Evolutionary conservation across 2,113 vertebrate genomes (phyloP), one percentile per base, ranked within the genome.

Genomic region (Brachypteracias leptosomus): DNA sequence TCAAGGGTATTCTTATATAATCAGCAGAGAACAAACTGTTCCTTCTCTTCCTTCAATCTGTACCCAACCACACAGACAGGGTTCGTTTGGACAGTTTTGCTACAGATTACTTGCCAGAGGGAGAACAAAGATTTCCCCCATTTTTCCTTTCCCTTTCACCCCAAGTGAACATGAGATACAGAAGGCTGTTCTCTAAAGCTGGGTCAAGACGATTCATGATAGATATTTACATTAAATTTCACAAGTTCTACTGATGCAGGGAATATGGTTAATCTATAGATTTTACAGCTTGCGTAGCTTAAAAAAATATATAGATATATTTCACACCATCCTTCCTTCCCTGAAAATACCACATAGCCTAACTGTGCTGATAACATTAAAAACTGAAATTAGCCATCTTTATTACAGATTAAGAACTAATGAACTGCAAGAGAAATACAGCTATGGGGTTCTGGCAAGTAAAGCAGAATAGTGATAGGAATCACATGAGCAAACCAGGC

Each of bases 1-100:
- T 86, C 58, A 81, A 94, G 87, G 76, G 44, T 90, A 77, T 90
- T 91, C 68, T 95, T 93, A 70, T 24, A 93, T 61, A 95, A 94
- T 71, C 79, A 88, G 16, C 21, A 77, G 65, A 92, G 95, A 93
- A 95, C 88, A 84, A 92, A 95, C 79, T 80, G 87, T 82, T 85
- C 81, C 76, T 93, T 62, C 42, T 75, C 29, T 71, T 78, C 73
- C 78, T 80, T 72, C 63, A 86, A 77, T 87, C 82, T 88, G 57
- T 72, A 88, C 89, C 65, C 17, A 66, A 62, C 80, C 76, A 87
- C 42, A 79, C 55, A 72, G 51, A 29, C 8, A 42, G 35, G n/a
- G 55, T 24, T 84, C 87, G 75, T 15, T 8, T 4, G 52, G 62
- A 95, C 63, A 49, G 44, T 79, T 85, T 54, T 71, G 72, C 79